Percentiles rank a stretch among this genome's conserved stretches.
Conservation (phyloP, 2,113 vertebrate species). For the Hippocampus abdominalis region DNA sequence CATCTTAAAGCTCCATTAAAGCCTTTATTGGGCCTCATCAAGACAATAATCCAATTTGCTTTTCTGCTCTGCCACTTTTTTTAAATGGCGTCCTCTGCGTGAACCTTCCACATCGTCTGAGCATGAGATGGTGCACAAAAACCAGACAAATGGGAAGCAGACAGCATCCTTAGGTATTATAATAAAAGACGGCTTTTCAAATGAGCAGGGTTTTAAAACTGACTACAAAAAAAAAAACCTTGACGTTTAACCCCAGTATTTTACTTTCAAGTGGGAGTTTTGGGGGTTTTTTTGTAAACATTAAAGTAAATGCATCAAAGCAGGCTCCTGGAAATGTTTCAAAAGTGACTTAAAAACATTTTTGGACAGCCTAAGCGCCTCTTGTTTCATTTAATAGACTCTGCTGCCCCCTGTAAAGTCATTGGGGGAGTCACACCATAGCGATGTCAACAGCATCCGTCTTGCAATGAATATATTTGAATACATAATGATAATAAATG, state of each 20-base stretch:
- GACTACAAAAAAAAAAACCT: background rate
- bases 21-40: conserved; percentile 32
- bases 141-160: conserved; percentile 21
- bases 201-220: background rate
- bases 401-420: conserved; percentile 25
- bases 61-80: conserved; percentile 22
- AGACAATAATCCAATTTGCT: conserved; percentile 30
- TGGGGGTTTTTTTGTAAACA: background rate
- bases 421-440: background rate
- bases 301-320: background rate
- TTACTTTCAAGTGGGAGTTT: background rate
- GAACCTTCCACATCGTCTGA: conserved; percentile 8
- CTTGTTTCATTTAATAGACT: background rate
- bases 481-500: background rate
- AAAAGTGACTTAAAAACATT: background rate
- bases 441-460: background rate
- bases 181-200: background rate
- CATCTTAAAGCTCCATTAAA: background rate
- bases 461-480: background rate
- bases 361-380: background rate
- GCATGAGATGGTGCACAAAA: conserved; percentile 23
- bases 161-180: conserved; percentile 14
- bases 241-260: background rate
- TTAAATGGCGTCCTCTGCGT: conserved; percentile 1
- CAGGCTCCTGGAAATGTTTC: background rate